These are phyloP conservation scores for Formicarius rufipectus DNA, from an alignment of 2,113 vertebrate species.

Conservation along the genomic window DNA sequence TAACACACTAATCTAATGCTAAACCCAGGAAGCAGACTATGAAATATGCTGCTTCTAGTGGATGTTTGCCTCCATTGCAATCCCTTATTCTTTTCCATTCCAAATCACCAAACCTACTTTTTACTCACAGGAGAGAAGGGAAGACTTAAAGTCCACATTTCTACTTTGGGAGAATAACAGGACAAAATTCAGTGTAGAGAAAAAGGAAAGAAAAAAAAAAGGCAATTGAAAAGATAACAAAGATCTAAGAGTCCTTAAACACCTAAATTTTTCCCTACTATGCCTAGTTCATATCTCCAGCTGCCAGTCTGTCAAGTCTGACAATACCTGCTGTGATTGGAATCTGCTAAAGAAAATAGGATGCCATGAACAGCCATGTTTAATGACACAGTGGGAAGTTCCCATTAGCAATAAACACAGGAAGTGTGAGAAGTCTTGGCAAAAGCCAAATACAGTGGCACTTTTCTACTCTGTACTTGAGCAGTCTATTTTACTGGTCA, in stretches of 20 bases:
- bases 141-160: background rate
- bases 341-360: conserved; percentile 32
- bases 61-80: background rate
- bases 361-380: background rate
- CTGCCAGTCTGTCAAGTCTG: background rate
- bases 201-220: too few species aligned
- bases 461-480: background rate
- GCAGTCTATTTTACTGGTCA: background rate
- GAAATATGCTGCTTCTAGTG: background rate
- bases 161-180: background rate
- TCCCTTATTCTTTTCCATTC: background rate
- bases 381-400: conserved; percentile 8
- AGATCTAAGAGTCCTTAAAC: background rate
- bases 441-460: background rate
- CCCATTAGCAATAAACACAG: conserved; percentile 3
- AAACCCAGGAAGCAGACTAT: background rate
- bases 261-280: background rate
- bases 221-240: background rate
- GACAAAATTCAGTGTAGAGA: background rate
- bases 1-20: background rate
- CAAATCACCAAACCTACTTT: background rate
- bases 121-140: background rate
- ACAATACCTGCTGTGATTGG: background rate
- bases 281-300: background rate
- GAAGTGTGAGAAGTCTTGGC: background rate